Conservation (phyloP, 2,113 vertebrate species). For the Microcebus jonahi region DNA sequence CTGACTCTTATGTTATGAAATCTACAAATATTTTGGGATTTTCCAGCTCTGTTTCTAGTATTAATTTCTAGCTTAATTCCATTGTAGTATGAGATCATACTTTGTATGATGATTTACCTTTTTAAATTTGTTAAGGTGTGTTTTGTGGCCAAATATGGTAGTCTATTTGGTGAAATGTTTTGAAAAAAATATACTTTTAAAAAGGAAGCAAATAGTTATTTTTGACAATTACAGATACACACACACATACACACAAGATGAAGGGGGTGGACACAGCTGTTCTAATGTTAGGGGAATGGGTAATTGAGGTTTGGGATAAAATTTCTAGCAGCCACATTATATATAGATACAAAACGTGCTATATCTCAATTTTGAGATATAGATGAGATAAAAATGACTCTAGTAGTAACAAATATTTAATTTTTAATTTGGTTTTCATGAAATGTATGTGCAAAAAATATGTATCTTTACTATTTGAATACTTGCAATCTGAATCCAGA, state of each 20-base stretch:
- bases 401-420: background rate
- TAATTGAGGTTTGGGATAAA: background rate
- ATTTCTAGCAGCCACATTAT: background rate
- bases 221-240: background rate
- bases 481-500: background rate
- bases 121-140: background rate
- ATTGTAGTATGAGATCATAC: background rate
- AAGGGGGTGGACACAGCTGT: background rate
- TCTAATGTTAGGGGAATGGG: background rate
- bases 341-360: background rate
- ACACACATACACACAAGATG: background rate
- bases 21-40: background rate
- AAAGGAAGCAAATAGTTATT: background rate
- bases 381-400: background rate
- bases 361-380: background rate
- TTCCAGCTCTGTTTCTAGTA: background rate
- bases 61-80: background rate
- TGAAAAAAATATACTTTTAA: background rate
- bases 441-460: background rate
- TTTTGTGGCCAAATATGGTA: background rate
- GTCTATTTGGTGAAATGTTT: background rate
- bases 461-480: background rate
- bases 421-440: background rate
- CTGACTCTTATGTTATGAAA: background rate
- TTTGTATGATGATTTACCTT: background rate